phyloP scores from a whole-genome alignment of 2,888 invertebrate species.

The Saturnia japonica region DNA sequence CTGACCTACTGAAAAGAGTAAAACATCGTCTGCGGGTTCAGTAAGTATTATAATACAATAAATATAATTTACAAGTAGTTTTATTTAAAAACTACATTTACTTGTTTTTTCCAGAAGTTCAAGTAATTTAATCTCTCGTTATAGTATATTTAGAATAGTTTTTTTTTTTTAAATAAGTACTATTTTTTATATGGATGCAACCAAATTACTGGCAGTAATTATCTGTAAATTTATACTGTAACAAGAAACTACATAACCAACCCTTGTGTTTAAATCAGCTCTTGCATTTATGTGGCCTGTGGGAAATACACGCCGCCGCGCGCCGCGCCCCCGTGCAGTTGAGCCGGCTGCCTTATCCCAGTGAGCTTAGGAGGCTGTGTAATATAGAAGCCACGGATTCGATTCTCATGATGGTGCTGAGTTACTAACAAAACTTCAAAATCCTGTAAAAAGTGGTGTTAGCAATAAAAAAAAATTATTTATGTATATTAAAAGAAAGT shows the following conservation, averaged over 20 bases:
- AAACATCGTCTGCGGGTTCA: too few relatives aligned
- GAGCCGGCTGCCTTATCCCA: constrained; percentile 12
- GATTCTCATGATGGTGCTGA: neutral
- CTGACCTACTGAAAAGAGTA: too few relatives aligned
- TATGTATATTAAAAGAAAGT: too few relatives aligned
- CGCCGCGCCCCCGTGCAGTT: neutral
- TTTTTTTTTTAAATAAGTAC: too few relatives aligned
- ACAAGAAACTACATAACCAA: constrained; percentile 14
- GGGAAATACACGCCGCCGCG: constrained; percentile 30
- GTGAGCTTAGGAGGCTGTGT: constrained; percentile 13
- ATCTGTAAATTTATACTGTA: neutral
- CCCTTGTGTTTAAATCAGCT: constrained; percentile 20
- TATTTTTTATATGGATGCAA: neutral
- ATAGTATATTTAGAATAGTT: too few relatives aligned
- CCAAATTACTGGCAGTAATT: neutral
- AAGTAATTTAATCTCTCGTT: too few relatives aligned
- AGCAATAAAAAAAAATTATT: neutral
- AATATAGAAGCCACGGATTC: constrained; percentile 16
- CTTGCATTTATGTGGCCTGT: constrained; percentile 31
- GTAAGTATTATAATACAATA: too few relatives aligned
- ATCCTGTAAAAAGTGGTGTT: neutral
- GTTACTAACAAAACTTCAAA: neutral
- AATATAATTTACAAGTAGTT: too few relatives aligned
- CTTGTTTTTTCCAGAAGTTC: too few relatives aligned
- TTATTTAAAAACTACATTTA: too few relatives aligned